These are phyloP conservation scores for Neuroterus valhalla DNA, from an alignment of 1,140 invertebrate genomes.

Conservation along the genomic window DNA sequence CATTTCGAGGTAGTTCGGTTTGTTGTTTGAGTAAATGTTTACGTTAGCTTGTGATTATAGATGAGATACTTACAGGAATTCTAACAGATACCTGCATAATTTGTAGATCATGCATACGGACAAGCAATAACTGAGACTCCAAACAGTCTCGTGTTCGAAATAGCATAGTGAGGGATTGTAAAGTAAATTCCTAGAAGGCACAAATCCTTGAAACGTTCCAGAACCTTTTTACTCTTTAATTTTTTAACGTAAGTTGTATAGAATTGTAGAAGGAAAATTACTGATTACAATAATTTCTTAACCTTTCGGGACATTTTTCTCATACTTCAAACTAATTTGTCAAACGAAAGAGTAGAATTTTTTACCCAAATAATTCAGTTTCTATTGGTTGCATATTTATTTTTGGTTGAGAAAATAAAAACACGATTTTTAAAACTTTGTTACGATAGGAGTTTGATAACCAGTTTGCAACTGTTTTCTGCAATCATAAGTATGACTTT, in stretches of 20 bases:
- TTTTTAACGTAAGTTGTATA: background rate
- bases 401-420: background rate
- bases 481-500: conserved; percentile 8
- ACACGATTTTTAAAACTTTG: background rate
- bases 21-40: background rate
- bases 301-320: too few species aligned
- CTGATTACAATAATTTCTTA: too few species aligned
- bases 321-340: too few species aligned
- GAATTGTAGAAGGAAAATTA: too few species aligned
- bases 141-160: conserved; percentile 6
- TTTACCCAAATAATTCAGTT: too few species aligned
- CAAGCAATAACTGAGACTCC: conserved; percentile 11
- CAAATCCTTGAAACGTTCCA: background rate
- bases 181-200: conserved; percentile 18
- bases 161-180: background rate
- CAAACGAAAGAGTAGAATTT: too few species aligned
- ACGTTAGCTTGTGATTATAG: background rate
- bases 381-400: too few species aligned
- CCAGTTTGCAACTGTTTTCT: conserved; percentile 17
- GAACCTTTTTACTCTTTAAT: background rate
- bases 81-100: conserved; percentile 29
- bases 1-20: background rate
- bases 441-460: background rate
- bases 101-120: conserved; percentile 19
- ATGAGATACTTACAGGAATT: conserved; percentile 10